A percentile compares a stretch with the other conserved stretches of the same genome.
Conservation (phyloP, 2,113 vertebrate species). For the Ploceus nigricollis region DNA sequence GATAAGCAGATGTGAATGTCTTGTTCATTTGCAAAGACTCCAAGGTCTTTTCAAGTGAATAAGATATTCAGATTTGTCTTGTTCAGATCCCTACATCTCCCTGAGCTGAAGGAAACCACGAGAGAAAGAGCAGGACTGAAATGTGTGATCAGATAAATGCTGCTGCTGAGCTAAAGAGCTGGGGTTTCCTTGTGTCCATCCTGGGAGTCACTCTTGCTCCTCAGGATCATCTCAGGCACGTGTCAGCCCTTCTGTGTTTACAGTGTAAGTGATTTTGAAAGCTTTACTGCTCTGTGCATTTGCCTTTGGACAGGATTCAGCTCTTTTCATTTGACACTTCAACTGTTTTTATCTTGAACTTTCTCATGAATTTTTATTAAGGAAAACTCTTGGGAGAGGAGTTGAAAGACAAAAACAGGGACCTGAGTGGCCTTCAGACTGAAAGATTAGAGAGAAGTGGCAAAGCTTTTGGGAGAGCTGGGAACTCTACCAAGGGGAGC, state of each 20-base stretch:
- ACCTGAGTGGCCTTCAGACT: background rate
- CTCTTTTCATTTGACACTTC: background rate
- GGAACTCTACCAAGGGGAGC: background rate
- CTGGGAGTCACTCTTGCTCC: background rate
- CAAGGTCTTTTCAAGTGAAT: background rate
- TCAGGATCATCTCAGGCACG: background rate
- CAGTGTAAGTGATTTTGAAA: background rate
- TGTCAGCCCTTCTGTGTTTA: background rate
- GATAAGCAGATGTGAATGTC: background rate
- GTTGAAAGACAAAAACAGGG: slow-evolving; percentile 6
- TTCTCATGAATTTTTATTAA: slow-evolving; percentile 42
- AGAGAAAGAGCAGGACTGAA: background rate
- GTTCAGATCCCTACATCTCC: background rate
- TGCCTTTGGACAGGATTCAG: slow-evolving; percentile 25
- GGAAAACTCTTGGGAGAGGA: background rate
- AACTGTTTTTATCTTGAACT: background rate
- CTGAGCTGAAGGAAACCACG: background rate
- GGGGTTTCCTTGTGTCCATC: background rate
- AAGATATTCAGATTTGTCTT: background rate
- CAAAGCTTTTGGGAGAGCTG: background rate
- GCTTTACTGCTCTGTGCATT: background rate
- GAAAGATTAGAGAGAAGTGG: background rate
- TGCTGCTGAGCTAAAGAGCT: background rate
- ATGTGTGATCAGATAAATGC: background rate
- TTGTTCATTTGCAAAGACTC: background rate